A percentile compares a stretch with the other conserved stretches of the same genome.
Evolutionary conservation across 2,113 vertebrate genomes (phyloP).

Genomic region (Sminthopsis crassicaudata): DNA sequence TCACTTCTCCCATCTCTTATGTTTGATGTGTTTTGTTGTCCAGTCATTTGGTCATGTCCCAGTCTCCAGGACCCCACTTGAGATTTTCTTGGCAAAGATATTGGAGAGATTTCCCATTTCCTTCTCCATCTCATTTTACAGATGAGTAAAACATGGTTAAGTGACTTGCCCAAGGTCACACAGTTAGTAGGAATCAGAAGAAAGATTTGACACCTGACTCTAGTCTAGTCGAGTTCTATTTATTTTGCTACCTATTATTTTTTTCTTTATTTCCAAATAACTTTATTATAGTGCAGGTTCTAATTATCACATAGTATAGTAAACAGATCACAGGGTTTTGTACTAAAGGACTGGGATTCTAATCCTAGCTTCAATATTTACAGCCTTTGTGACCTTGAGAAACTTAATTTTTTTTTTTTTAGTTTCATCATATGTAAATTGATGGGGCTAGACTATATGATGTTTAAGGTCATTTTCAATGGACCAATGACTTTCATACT

Average conservation of each 20-base stretch:
- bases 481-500: background rate
- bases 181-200: background rate
- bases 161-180: background rate
- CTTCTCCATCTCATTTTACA: too few species aligned
- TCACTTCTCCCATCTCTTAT: background rate
- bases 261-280: background rate
- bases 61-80: too few species aligned
- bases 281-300: background rate
- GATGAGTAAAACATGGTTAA: too few species aligned
- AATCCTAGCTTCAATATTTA: background rate
- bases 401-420: too few species aligned
- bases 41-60: too few species aligned
- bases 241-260: background rate
- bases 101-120: too few species aligned
- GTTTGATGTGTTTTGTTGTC: background rate
- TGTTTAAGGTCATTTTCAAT: background rate
- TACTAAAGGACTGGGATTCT: background rate
- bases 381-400: background rate
- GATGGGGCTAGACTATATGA: background rate
- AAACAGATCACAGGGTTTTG: background rate
- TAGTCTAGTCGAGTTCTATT: background rate
- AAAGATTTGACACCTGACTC: background rate
- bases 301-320: background rate
- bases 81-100: too few species aligned
- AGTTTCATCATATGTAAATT: background rate